phyloP scores from a whole-genome alignment of 2,113 vertebrate genomes.

The Podiceps cristatus region DNA sequence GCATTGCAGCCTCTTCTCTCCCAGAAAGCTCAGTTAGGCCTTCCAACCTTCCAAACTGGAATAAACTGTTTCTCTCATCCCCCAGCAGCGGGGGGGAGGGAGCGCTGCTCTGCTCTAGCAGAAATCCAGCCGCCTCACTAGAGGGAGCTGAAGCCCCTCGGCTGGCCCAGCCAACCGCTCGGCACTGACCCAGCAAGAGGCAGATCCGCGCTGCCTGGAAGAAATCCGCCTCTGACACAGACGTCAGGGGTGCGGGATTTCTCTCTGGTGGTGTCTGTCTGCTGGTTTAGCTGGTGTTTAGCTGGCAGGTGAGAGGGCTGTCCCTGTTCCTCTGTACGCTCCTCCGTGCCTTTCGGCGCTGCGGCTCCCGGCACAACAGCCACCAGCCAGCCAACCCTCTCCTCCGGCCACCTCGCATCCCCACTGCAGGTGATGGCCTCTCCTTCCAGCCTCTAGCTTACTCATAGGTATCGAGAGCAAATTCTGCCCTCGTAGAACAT shows the following conservation, averaged over 20 bases:
- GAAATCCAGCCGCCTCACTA: neutral
- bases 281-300: fast-evolving
- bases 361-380: neutral
- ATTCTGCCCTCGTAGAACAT: fast-evolving
- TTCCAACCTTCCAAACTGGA: fast-evolving
- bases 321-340: neutral
- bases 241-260: fast-evolving
- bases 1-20: too few relatives aligned
- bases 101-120: fast-evolving
- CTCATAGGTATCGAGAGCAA: fast-evolving
- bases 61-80: fast-evolving
- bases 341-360: fast-evolving
- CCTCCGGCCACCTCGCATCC: neutral
- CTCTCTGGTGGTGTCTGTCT: fast-evolving
- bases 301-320: fast-evolving
- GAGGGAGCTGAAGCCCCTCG: slow-evolving; percentile 47
- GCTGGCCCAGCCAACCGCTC: neutral
- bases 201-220: fast-evolving
- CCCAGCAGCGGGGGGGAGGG: neutral
- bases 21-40: fast-evolving
- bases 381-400: too few relatives aligned
- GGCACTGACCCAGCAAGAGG: neutral
- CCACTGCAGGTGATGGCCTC: neutral
- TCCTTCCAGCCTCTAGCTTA: fast-evolving
- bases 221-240: fast-evolving